Percentiles rank a stretch among this genome's conserved stretches.
These are phyloP conservation scores for Nematolebias whitei DNA, from an alignment of 2,113 vertebrate genomes.

Conservation along the genomic window DNA sequence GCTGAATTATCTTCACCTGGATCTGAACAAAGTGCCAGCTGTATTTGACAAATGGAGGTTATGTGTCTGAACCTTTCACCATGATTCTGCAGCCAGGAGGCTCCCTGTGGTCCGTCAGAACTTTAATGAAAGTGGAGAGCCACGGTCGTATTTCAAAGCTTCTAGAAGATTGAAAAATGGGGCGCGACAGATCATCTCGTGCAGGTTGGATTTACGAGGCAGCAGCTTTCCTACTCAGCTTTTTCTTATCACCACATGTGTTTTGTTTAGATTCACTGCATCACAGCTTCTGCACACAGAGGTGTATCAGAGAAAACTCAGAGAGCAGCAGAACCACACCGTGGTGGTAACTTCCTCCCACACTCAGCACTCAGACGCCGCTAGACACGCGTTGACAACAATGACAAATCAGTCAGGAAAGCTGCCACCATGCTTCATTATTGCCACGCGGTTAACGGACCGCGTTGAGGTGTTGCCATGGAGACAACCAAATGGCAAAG, in stretches of 20 bases:
- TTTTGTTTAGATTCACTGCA: not conserved
- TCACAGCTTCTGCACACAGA: not conserved
- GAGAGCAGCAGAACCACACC: not conserved
- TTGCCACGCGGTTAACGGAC: conserved; percentile 51
- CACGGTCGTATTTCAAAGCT: conserved; percentile 1
- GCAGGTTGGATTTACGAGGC: conserved; percentile 6
- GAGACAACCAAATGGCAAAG: conserved; percentile 63
- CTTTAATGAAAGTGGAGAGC: not conserved
- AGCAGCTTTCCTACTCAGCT: conserved; percentile 6
- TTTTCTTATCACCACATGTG: conserved; percentile 8
- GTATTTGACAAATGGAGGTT: conserved; percentile 10
- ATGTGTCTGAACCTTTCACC: conserved; percentile 3
- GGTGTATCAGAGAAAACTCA: not conserved
- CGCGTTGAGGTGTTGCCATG: conserved; percentile 67
- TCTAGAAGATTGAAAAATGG: not conserved
- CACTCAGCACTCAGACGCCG: conserved; percentile 37
- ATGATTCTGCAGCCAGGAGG: not conserved
- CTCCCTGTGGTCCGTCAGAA: conserved; percentile 8
- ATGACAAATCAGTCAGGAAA: conserved; percentile 59
- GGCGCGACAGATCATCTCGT: not conserved
- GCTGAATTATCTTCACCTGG: not conserved
- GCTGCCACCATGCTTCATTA: conserved; percentile 60
- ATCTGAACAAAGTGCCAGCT: conserved; percentile 3
- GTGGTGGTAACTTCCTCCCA: conserved; percentile 1
- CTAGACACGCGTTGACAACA: conserved; percentile 59